phyloP scores from a whole-genome alignment of 2,113 vertebrate genomes.

The Lepidothrix coronata region DNA sequence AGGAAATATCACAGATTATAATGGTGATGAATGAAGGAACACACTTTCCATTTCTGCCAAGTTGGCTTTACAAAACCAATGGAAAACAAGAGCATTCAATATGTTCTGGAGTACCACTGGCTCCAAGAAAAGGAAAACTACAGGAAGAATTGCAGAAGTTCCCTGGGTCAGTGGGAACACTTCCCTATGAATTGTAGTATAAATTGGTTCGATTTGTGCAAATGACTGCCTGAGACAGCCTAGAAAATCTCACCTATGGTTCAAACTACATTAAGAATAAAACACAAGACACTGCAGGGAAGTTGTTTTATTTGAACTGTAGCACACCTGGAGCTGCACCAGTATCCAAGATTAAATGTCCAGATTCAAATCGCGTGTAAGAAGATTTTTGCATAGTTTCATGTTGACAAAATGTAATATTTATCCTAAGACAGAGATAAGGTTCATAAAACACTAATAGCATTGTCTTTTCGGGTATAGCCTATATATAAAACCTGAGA shows the following conservation, averaged over 20 bases:
- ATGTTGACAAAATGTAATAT: background rate
- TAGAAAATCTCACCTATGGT: background rate
- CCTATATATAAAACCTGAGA: background rate
- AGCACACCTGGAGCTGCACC: background rate
- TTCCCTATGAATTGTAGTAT: background rate
- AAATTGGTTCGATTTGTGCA: background rate
- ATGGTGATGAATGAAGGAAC: background rate
- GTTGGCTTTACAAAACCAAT: background rate
- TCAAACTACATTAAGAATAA: background rate
- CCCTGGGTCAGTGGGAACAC: background rate
- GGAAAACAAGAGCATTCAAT: rapidly evolving
- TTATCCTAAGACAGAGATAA: background rate
- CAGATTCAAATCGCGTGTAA: background rate
- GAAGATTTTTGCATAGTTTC: background rate
- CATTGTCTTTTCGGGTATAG: background rate
- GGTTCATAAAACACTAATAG: background rate
- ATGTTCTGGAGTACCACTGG: background rate
- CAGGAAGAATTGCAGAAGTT: background rate
- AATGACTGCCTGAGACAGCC: background rate
- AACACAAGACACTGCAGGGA: background rate
- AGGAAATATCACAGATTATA: background rate
- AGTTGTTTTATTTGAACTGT: background rate
- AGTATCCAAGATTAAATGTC: background rate
- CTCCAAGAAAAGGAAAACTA: background rate
- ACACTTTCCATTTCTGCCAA: background rate